Conservation (phyloP, 2,888 invertebrate species). For the Sphaerophoria rueppellii region DNA sequence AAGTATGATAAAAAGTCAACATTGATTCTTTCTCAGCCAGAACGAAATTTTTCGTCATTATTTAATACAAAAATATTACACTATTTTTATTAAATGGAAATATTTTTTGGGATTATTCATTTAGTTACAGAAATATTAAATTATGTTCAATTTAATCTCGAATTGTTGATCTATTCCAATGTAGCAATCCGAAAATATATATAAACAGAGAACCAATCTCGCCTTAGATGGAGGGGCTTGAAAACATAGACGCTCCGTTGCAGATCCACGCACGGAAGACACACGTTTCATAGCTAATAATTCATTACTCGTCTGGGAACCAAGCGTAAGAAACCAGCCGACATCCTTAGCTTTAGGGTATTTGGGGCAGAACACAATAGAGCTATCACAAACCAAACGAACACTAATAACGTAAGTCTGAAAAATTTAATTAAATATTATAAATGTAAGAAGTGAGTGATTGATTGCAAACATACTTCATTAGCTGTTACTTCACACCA, state of each 20-base stretch:
- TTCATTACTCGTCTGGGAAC: conserved; percentile 87
- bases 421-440: conserved; percentile 38
- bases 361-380: conserved; percentile 90
- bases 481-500: conserved; percentile 87
- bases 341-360: conserved; percentile 97
- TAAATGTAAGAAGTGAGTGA: neutral
- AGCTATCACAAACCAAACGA: conserved; percentile 84
- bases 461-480: conserved; percentile 82
- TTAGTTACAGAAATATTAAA: conserved; percentile 46
- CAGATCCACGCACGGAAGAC: conserved; percentile 83
- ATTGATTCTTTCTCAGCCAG: too few relatives aligned
- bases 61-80: neutral
- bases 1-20: too few relatives aligned
- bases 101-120: neutral
- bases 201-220: conserved; percentile 89
- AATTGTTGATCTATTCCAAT: conserved; percentile 97
- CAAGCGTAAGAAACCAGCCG: conserved; percentile 96
- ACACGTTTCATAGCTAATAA: conserved; percentile 92
- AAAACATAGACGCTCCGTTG: conserved; percentile 85
- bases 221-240: conserved; percentile 87
- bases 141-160: conserved; percentile 84
- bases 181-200: conserved; percentile 95
- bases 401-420: conserved; percentile 88
- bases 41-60: too few relatives aligned
- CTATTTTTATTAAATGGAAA: neutral